Base-by-base conservation (phyloP, 1,140 invertebrate species). In the Sarcophaga bullata region DNA sequence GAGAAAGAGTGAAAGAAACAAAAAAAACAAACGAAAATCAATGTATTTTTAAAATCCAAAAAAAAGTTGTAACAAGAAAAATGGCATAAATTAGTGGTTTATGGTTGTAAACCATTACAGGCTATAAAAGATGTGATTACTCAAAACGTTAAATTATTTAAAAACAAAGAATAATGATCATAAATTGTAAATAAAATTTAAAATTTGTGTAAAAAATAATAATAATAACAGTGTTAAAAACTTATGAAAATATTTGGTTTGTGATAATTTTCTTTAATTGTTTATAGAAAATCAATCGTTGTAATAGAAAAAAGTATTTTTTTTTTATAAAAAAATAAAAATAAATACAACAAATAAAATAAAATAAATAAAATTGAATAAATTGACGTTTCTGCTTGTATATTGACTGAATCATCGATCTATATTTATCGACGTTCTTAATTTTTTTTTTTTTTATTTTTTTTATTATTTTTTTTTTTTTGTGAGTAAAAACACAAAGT, bases 361-460 rank as follows among this genome's bases (percentile, higher is more conserved):
- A 48, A 50, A 81, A 13, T 25, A 48, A 75, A 58, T 17, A 68
- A 68, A 7, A 68, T 19, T 0, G 8, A 68, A 37, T 37, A 13
- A 68, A 68, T 68, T 68, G 62, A 68, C 62, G 62, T 68, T 68
- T 68, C 25, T 68, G 17, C 9, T 68, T 68, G 62, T 68, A 13
- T 78, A 78, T 50, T 78, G 75, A 78, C 75, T 78, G 75, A 78
- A 78, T 78, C 75, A 78, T 78, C 75, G 48, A 78, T 78, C 75
- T 78, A 78, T 50, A 78, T 78, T 52, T 78, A 78, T 25, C 75
- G 8, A 68, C 25, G 25, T 37, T 37, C 25, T 37, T 37, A 2
- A 37, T 2, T 37, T 37, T 37, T 37, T 37, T 37, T 37, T 37
- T 37, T 37, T 1, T 1, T 37, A 2, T 37, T 1, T 37, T 37